These are phyloP conservation scores for Ailuropoda melanoleuca DNA, from an alignment of 2,113 vertebrate genomes.

Conservation along the genomic window DNA sequence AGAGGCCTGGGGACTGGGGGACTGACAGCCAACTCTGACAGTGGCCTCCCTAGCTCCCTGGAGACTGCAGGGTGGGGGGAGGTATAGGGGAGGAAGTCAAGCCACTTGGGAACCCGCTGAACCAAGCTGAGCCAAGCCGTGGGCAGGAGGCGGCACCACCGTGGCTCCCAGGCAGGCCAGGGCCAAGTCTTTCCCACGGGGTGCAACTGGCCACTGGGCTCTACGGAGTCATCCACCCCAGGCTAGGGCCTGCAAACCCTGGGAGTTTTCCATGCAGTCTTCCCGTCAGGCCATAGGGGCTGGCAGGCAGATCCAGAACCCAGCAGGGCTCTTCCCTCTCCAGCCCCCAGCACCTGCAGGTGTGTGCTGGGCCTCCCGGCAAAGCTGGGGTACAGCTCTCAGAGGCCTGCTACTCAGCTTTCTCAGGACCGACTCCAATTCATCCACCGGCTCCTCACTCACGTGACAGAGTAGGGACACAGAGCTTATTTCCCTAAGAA, in stretches of 20 bases:
- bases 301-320: background rate
- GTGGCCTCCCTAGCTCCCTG: slow-evolving; percentile 53
- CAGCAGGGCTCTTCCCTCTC: background rate
- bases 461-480: background rate
- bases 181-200: slow-evolving; percentile 76
- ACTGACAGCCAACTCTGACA: slow-evolving; percentile 32
- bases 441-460: background rate
- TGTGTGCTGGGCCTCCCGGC: background rate
- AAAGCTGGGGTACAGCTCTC: background rate
- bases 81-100: slow-evolving; percentile 56
- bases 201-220: slow-evolving; percentile 11
- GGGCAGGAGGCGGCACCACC: slow-evolving; percentile 76
- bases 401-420: background rate
- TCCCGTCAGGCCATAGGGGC: background rate
- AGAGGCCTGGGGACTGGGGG: background rate
- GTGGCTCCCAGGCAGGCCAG: slow-evolving; percentile 64
- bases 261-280: background rate
- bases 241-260: background rate
- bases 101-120: slow-evolving; percentile 77
- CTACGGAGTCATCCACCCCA: background rate
- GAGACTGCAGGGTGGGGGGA: slow-evolving; percentile 40
- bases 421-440: background rate
- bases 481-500: background rate
- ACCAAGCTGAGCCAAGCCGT: slow-evolving; percentile 75
- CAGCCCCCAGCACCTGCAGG: background rate